phyloP scores from a whole-genome alignment of 30 jellyfish, hydroid and myxozoan species.

The Aurelia sp. region DNA sequence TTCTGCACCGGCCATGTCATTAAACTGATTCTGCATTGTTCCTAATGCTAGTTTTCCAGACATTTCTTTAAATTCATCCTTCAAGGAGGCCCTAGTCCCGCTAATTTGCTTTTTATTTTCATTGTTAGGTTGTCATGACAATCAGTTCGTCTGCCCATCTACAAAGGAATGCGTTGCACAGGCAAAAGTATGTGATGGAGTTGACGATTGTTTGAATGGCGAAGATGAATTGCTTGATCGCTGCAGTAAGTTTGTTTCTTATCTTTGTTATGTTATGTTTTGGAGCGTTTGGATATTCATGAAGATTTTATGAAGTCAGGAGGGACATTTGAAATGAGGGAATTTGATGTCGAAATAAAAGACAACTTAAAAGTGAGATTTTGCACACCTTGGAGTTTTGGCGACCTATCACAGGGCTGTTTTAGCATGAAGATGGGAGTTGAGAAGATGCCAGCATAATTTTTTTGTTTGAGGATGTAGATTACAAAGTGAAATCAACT shows the following conservation, averaged over 20 bases:
- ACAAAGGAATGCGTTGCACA: conserved; percentile 35
- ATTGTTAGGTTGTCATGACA: conserved; percentile 35
- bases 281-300: too few relatives aligned
- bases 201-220: conserved; percentile 54
- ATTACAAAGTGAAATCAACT: neutral
- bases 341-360: too few relatives aligned
- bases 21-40: too few relatives aligned
- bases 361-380: too few relatives aligned
- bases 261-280: neutral
- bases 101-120: neutral
- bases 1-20: too few relatives aligned
- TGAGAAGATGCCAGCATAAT: neutral
- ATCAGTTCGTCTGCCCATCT: conserved; percentile 39
- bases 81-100: too few relatives aligned
- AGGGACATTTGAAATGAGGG: too few relatives aligned
- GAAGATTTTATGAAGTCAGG: too few relatives aligned
- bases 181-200: conserved; percentile 60
- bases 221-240: conserved; percentile 52
- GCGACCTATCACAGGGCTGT: too few relatives aligned
- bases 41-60: neutral
- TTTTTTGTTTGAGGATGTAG: neutral
- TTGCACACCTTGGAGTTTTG: too few relatives aligned
- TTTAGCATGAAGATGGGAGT: too few relatives aligned
- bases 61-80: neutral
- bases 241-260: conserved; percentile 63